Conservation (phyloP, 2,888 invertebrate genomes). For the Omphaloscelis lunosa region DNA sequence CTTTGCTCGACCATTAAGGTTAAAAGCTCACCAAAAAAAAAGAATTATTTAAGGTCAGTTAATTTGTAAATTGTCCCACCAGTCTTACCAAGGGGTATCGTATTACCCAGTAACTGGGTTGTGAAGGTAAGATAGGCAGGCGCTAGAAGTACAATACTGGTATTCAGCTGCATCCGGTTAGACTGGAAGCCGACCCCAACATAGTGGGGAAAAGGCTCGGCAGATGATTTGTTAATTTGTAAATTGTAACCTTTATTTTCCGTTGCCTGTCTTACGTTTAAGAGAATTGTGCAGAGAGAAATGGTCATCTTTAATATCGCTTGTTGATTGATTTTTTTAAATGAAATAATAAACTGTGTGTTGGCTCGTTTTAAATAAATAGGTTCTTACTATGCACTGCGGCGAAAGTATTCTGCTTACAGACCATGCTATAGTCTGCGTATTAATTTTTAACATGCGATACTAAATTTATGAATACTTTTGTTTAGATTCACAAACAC, state of each 20-base stretch:
- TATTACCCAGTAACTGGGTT: no score
- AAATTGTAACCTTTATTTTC: constrained; percentile 1
- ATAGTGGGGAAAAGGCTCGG: no score
- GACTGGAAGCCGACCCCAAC: no score
- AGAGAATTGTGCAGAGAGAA: not conserved
- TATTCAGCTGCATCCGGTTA: no score
- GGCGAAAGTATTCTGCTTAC: not conserved
- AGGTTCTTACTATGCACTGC: not conserved
- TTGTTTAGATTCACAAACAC: not conserved
- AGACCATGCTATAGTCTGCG: no score
- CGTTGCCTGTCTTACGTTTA: not conserved
- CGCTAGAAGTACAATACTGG: no score
- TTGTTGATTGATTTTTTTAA: not conserved
- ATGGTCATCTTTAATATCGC: not conserved
- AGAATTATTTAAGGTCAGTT: not conserved
- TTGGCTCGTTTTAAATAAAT: not conserved
- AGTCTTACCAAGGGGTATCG: no score
- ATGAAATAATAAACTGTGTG: not conserved
- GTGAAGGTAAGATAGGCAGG: no score
- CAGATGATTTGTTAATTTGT: no score
- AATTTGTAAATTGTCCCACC: no score
- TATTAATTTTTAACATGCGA: not conserved
- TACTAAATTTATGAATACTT: not conserved
- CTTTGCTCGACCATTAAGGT: constrained; percentile 3
- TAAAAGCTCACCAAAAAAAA: constrained; percentile 1